phyloP scores from a whole-genome alignment of 92 coral and sea anemone species.

The Porites cylindrica region DNA sequence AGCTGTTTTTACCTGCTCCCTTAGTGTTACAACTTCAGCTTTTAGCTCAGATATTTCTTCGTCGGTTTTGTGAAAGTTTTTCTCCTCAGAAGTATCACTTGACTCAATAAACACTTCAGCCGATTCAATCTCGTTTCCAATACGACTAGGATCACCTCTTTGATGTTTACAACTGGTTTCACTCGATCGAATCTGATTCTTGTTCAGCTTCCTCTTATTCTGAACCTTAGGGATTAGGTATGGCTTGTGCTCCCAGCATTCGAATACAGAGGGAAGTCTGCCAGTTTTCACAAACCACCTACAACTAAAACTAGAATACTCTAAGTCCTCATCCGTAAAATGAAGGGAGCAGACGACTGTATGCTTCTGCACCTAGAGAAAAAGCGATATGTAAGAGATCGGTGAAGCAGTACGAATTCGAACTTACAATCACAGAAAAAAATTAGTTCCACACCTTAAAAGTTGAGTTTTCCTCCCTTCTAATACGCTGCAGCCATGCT shows the following conservation, averaged over 20 bases:
- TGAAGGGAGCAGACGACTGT: slow-evolving; percentile 63
- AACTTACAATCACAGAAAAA: background rate
- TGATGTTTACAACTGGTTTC: slow-evolving; percentile 6
- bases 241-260: slow-evolving; percentile 64
- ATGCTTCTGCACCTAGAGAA: slow-evolving; percentile 45
- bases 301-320: slow-evolving; percentile 42
- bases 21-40: too few relatives aligned
- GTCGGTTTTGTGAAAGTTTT: slow-evolving; percentile 18
- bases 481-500: background rate
- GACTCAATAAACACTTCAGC: slow-evolving; percentile 9
- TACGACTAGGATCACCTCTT: slow-evolving; percentile 7
- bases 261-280: slow-evolving; percentile 50
- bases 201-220: slow-evolving; percentile 49
- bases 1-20: slow-evolving; percentile 19
- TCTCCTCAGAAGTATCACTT: slow-evolving; percentile 10
- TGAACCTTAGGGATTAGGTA: slow-evolving; percentile 8
- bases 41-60: slow-evolving; percentile 28
- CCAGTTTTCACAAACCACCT: slow-evolving; percentile 41
- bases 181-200: slow-evolving; percentile 11
- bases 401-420: too few relatives aligned
- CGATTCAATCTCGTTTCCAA: background rate
- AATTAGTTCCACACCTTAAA: background rate
- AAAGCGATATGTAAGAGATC: background rate
- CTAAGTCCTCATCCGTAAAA: slow-evolving; percentile 52
- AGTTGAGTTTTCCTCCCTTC: background rate